phyloP scores from a whole-genome alignment of 2,797 vertebrate species.

The Garrulus glandarius region DNA sequence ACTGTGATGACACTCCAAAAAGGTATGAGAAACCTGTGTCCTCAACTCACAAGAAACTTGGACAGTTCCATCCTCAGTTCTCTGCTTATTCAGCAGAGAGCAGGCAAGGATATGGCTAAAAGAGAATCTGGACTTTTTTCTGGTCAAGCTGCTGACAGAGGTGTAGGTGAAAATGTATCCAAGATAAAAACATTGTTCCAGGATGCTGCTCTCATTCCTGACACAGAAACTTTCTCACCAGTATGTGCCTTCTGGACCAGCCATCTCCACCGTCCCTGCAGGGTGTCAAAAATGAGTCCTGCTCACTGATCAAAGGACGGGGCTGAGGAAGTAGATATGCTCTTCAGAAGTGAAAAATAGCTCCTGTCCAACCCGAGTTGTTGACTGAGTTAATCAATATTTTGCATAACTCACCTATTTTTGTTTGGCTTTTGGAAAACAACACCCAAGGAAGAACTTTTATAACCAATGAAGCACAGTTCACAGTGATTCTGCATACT shows the following conservation, averaged over 20 bases:
- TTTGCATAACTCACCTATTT: not conserved
- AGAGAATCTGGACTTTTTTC: not conserved
- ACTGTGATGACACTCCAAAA: not conserved
- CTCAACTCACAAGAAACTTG: not conserved
- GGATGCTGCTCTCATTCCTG: not conserved
- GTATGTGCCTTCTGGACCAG: not conserved
- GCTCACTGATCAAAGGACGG: not conserved
- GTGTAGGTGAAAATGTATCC: not conserved
- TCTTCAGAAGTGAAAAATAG: not conserved
- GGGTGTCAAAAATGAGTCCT: rapidly evolving
- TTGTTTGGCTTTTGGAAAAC: not conserved
- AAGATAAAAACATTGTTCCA: not conserved
- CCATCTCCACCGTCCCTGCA: not conserved
- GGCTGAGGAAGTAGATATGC: not conserved
- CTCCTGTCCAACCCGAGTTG: not conserved
- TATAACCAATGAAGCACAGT: not conserved
- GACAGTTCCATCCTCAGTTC: not conserved
- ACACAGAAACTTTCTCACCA: not conserved
- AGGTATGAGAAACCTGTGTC: rapidly evolving
- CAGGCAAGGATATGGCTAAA: not conserved
- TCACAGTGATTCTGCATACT: not conserved
- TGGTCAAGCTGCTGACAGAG: not conserved
- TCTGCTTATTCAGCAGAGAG: not conserved
- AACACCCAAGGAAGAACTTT: not conserved
- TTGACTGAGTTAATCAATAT: not conserved